Evolutionary conservation across 2,113 vertebrate species (phyloP), one percentile per base, ranked within the genome.

Genomic region (Colius striatus): DNA sequence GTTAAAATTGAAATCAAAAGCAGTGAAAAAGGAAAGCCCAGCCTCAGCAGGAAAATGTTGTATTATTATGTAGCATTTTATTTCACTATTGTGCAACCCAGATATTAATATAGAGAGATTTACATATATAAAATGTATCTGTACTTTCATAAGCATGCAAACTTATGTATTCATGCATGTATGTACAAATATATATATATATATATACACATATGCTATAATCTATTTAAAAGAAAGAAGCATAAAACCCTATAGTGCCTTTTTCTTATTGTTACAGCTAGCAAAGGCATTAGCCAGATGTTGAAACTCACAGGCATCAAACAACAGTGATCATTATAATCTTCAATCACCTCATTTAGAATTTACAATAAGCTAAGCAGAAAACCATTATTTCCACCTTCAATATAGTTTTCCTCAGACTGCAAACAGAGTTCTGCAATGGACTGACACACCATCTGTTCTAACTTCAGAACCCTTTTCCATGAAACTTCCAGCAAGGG

Each of bases 321-420:
- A 97, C 95, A 97, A 96, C 84, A 96, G 93, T 95, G 93, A 98
- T 98, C 96, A 94, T 97, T 98, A 97, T 16, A 91, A 91, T 81
- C 92, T 97, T 97, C 97, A 95, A 91, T 97, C 97, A 97, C 95
- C 97, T 89, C 98, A 98, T 98, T 98, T 97, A 97, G 92, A 97
- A 98, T 98, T 97, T 97, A 97, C 96, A 96, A 98, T 96, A 98
- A 98, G 97, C 97, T 98, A 97, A 98, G 98, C 98, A 98, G 97
- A 98, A 98, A 98, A 96, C 96, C 95, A 97, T 98, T 98, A 98
- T 97, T 98, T 97, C 96, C 97, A 99, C 98, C 98, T 99, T 99
- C 41, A 97, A 93, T 82, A 98, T 98, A 92, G 98, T 99, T 99
- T 96, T 99, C 98, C 94, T 99, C 98, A 1, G 98, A 97, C 97